Evolutionary conservation across 64 coral and sea anemone genomes (phyloP), one percentile per base, ranked within the genome.

Genomic region (Actinia tenebrosa): DNA sequence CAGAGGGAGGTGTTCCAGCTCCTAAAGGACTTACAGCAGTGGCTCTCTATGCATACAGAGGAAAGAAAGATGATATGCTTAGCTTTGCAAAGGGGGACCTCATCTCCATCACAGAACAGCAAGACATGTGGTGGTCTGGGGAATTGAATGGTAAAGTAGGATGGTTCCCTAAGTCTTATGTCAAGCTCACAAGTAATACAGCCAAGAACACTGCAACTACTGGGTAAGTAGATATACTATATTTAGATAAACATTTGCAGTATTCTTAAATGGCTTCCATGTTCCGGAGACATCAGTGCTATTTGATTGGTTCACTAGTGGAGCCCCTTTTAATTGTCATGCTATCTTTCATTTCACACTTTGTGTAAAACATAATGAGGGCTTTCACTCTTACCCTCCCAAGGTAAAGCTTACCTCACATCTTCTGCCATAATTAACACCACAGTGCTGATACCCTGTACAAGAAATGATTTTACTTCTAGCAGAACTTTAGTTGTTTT

Each of bases 121-220:
- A 99, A 86, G 97, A 99, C 77, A 91, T 95, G 86, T 99, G 91
- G 88, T 99, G 97, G 97, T 92, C 86, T 56, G 97, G 97, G 30
- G 97, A 99, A 45, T 60, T 95, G 8, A 95, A 99, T 8, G 91
- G 97, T 53, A 95, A 89, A 64, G 78, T 89, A 4, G 97, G 97
- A 17, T 99, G 97, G 97, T 99, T 99, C 82, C 97, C 97, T 19
- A 99, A 99, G 83, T 95, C 97, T 0, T 99, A 95, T 47, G 97
- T 95, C 16, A 99, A 99, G 52, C 59, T 95, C 25, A 5, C 69
- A 80, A 61, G 44, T 43, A 62, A 6, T 64, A 55, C 55, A 3
- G 19, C 25, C 56, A 59, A 58, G 5, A 43, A 58, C 60, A 62
- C 56, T 59, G 44, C 22, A 64, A 8, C 83, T 55, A 18, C 80